Base-by-base conservation (phyloP, 2,113 vertebrate genomes). In the Pedetes capensis region DNA sequence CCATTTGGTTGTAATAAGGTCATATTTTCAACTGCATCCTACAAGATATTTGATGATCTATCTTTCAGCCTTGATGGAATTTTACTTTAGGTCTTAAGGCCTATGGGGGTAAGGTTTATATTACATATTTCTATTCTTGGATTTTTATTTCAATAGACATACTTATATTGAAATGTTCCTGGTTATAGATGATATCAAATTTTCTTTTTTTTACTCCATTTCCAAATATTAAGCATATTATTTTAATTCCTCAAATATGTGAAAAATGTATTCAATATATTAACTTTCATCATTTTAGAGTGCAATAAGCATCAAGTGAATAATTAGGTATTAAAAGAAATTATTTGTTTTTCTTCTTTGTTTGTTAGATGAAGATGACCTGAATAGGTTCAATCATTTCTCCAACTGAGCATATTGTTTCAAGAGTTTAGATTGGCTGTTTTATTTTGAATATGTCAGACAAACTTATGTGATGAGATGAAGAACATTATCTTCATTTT, bases 161-260 rank as follows among this genome's bases (percentile, higher is more conserved):
- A 59, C 94, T 87, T 89, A 89, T 68, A 79, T 29, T 49, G 22
- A 66, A 76, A 39, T 49, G 2, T 93, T 89, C 34, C 13, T 87
- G 37, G 20, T 84, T 89, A 49, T 27, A 7, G 11, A 0, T 84
- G 8, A 39, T 78, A 51, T 25, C 18, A 91, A 71, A 64, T n/a
- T 72, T 84, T 71, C 29, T n/a, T 79, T 63, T 22, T 71, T 32
- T 7, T 11, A 34, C 78, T 81, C 87, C 13, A 75, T 80, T 92
- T 95, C n/a, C 34, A 96, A 72, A 83, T 90, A 90, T 84, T 84
- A 89, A 75, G 78, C 8, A 78, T 87, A 13, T 42, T 71, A 18
- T 87, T 72, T 69, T 89, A 84, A 80, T 59, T 75, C 18, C 63
- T n/a, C 9, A 75, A 90, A 34, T 71, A 72, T 87, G 3, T 83